phyloP scores from a whole-genome alignment of 2,113 vertebrate genomes.

The Dasyornis broadbenti region DNA sequence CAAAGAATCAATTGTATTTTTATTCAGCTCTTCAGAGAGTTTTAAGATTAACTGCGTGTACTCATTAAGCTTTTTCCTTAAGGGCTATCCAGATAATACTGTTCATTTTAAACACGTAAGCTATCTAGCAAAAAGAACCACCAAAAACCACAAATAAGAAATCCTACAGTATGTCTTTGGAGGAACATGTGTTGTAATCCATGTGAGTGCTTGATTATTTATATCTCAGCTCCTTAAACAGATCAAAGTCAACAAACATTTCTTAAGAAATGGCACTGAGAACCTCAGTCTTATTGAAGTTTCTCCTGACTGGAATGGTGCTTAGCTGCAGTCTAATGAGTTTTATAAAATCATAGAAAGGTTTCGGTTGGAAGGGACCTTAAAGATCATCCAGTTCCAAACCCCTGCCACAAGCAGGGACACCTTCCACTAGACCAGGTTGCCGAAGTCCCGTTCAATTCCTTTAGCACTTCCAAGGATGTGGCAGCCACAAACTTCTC shows the following conservation, averaged over 20 bases:
- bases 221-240: background rate
- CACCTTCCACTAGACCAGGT: background rate
- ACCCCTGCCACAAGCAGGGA: background rate
- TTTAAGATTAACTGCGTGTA: background rate
- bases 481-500: background rate
- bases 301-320: background rate
- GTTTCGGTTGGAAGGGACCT: background rate
- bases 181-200: background rate
- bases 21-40: constrained; percentile 11
- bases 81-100: background rate
- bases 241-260: background rate
- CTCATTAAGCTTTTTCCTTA: background rate
- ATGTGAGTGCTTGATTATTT: background rate
- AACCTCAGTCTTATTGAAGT: background rate
- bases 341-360: background rate
- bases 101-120: background rate
- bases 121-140: background rate
- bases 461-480: background rate
- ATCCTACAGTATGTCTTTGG: background rate
- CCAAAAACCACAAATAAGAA: background rate
- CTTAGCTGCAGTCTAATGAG: background rate
- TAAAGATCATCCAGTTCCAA: background rate
- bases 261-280: background rate
- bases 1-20: background rate
- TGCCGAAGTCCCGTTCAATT: background rate